Evolutionary conservation across 2,113 vertebrate species (phyloP).

Genomic region (Gymnorhina tibicen): DNA sequence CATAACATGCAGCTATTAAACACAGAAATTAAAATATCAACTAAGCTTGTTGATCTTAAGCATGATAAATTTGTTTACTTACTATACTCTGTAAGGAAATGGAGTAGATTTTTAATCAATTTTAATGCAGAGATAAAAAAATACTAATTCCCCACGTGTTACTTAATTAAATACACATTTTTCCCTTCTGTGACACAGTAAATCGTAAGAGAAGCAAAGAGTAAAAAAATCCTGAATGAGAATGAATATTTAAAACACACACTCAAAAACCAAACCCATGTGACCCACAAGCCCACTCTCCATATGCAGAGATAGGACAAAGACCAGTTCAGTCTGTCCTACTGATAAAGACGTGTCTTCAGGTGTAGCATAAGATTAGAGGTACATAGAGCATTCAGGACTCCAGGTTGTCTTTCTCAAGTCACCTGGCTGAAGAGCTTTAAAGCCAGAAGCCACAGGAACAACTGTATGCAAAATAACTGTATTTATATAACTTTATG

Average conservation of each 20-base stretch:
- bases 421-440: not conserved
- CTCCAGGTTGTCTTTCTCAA: not conserved
- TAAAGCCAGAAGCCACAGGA: not conserved
- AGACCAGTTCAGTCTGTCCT: not conserved
- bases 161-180: not conserved
- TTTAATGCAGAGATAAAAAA: not conserved
- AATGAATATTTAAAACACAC: not conserved
- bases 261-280: not conserved
- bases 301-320: not conserved
- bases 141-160: not conserved
- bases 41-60: not conserved
- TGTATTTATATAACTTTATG: no score
- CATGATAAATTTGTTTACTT: not conserved
- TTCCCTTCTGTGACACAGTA: not conserved
- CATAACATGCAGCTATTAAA: not conserved
- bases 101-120: not conserved
- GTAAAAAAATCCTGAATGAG: not conserved
- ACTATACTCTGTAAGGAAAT: not conserved
- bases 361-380: not conserved
- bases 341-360: not conserved
- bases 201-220: not conserved
- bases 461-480: not conserved
- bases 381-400: not conserved
- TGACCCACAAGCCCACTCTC: not conserved
- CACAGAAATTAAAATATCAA: not conserved